Percentiles rank a stretch among this genome's conserved stretches.
Evolutionary conservation across 1,140 invertebrate species (phyloP).

Genomic region (Drosophila kanapiae): DNA sequence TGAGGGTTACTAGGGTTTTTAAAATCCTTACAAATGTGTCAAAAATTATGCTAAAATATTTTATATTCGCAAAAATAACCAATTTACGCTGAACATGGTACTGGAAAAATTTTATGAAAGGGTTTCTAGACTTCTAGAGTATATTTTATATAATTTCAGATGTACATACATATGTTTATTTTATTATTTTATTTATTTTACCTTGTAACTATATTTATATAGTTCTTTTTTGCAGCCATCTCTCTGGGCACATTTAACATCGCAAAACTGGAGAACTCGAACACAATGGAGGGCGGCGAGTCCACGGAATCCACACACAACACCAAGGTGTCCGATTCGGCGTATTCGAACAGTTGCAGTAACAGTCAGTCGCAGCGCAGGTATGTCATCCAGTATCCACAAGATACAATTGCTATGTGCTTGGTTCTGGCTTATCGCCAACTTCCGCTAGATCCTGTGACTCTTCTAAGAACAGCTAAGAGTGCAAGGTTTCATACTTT

Average conservation of each 20-base stretch:
- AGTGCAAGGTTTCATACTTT: too few species aligned
- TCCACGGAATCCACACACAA: conserved; percentile 84
- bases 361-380: conserved; percentile 91
- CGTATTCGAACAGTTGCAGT: conserved; percentile 91
- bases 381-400: conserved; percentile 82
- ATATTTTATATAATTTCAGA: too few species aligned
- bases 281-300: conserved; percentile 82
- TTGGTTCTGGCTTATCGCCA: background rate
- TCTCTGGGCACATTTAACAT: background rate
- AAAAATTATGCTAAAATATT: too few species aligned
- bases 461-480: background rate
- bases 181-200: too few species aligned
- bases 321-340: conserved; percentile 91
- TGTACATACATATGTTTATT: too few species aligned
- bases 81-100: too few species aligned
- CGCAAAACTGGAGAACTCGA: conserved; percentile 3
- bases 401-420: background rate
- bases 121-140: too few species aligned
- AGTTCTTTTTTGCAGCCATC: background rate
- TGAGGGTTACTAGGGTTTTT: too few species aligned
- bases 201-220: too few species aligned
- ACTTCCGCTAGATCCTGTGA: background rate
- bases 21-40: too few species aligned
- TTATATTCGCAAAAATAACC: too few species aligned
- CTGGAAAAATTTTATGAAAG: too few species aligned